These are phyloP conservation scores for Parnassius mnemosyne DNA, from an alignment of 2,888 invertebrate species.

Conservation along the genomic window DNA sequence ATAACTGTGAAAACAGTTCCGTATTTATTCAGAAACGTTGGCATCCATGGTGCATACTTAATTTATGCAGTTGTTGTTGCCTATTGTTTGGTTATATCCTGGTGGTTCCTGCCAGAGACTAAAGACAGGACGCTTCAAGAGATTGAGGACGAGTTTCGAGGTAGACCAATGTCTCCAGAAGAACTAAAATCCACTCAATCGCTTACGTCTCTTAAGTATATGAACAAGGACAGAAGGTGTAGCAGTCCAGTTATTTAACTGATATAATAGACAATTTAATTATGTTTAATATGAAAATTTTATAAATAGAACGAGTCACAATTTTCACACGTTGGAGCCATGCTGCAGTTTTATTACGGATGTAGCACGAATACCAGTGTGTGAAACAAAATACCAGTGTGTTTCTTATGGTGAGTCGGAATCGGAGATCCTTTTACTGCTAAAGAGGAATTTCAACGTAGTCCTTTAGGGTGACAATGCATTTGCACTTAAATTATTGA, in stretches of 20 bases:
- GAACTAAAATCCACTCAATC: constrained; percentile 47
- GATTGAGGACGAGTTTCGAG: constrained; percentile 66
- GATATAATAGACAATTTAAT: no score
- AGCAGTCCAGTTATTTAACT: constrained; percentile 41
- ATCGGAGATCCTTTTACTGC: no score
- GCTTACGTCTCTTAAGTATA: constrained; percentile 40
- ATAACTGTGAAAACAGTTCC: constrained; percentile 59
- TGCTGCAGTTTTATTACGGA: no score
- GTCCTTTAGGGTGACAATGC: no score
- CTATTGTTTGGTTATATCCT: constrained; percentile 51
- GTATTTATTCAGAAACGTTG: constrained; percentile 44
- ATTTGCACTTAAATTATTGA: not conserved
- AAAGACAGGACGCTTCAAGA: constrained; percentile 66
- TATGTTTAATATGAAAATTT: not conserved
- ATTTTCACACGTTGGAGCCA: not conserved
- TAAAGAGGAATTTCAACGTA: no score
- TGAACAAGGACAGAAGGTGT: constrained; percentile 42
- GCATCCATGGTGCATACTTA: constrained; percentile 53
- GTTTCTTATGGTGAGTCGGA: no score
- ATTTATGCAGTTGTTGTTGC: constrained; percentile 49
- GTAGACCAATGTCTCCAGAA: constrained; percentile 44
- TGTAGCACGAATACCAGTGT: no score
- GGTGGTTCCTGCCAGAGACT: constrained; percentile 58
- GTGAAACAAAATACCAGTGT: not conserved
- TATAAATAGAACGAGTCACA: not conserved